Base-by-base conservation (phyloP, 2,888 invertebrate genomes). In the Azorinus chamasolen region DNA sequence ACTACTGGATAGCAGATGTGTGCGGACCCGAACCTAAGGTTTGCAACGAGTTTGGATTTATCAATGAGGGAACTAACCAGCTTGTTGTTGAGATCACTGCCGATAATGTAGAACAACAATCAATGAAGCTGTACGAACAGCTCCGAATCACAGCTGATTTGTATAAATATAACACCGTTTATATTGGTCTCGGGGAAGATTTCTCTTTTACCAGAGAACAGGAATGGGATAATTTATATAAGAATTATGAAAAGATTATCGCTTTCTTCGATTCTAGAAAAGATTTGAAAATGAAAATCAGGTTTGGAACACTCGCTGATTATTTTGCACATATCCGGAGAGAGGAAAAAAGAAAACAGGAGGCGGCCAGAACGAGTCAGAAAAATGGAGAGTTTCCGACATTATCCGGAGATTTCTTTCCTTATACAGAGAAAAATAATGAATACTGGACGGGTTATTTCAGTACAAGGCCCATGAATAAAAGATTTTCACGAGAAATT, bases 401-500 rank as follows among this genome's bases (percentile, higher is more conserved):
- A 0, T 93, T 99, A 5, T 96, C 96, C 86, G 99, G 99, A 0
- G 99, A 99, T 91, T 99, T 99, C 92, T 98, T 97, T 92, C 98
- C 98, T 0, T 99, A 99, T 93, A 97, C 97, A 0, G 99, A 99
- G 90, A 97, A 98, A 79, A 83, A 89, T 27, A 69, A 83, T 51
- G 97, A 98, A 0, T 99, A 98, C 92, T 99, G 99, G 99, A 98
- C 97, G 1, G 99, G 99, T 0, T 99, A 98, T 93, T 99, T 95
- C 93, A 97, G 97, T 0, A 98, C 98, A 0, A 94, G 94, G n/a
- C 94, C 94, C 0, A 93, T 91, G 83, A 97, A 71, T 96, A 97
- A 91, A 94, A 96, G 86, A 41, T 90, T 53, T 94, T 98, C 20
- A 12, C 75, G 92, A 16, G 94, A 97, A 86, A 87, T 93, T 16